Evolutionary conservation across 1,140 invertebrate genomes (phyloP).

Genomic region (Propsilocerus akamusi): DNA sequence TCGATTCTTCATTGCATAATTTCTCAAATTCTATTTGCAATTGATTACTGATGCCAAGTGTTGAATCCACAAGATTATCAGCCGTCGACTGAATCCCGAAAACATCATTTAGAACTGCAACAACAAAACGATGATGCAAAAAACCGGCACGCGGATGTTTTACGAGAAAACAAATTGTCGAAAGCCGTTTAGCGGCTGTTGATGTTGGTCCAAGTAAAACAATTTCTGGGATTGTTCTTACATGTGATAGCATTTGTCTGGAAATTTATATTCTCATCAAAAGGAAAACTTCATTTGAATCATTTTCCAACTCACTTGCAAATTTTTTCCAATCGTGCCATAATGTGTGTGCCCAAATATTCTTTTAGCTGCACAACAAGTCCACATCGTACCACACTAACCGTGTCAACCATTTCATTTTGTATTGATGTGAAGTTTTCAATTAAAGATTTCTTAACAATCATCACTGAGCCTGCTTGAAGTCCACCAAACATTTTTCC

Average conservation of each 20-base stretch:
- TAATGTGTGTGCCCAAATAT: constrained; percentile 50
- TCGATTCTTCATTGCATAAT: constrained; percentile 46
- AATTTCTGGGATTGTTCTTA: constrained; percentile 55
- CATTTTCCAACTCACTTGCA: constrained; percentile 33
- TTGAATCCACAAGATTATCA: constrained; percentile 36
- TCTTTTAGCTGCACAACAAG: constrained; percentile 75
- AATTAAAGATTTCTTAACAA: constrained; percentile 2
- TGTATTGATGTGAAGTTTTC: constrained; percentile 5
- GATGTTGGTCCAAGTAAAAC: constrained; percentile 57
- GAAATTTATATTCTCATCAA: constrained; percentile 17
- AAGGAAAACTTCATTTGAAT: not conserved
- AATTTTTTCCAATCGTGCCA: constrained; percentile 57
- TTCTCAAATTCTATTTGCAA: constrained; percentile 59
- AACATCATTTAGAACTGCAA: constrained; percentile 73
- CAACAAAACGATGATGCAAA: constrained; percentile 70
- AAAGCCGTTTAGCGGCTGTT: constrained; percentile 41
- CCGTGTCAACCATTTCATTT: constrained; percentile 60
- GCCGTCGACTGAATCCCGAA: constrained; percentile 81
- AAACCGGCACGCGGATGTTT: constrained; percentile 60
- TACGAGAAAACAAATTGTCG: constrained; percentile 76
- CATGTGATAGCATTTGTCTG: constrained; percentile 53
- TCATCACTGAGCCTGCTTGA: constrained; percentile 32
- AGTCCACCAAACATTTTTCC: constrained; percentile 85
- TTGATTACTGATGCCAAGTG: constrained; percentile 58
- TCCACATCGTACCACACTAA: constrained; percentile 64